Evolutionary conservation across 1,140 invertebrate genomes (phyloP), one percentile per base, ranked within the genome.

Genomic region (Mizuhopecten yessoensis): DNA sequence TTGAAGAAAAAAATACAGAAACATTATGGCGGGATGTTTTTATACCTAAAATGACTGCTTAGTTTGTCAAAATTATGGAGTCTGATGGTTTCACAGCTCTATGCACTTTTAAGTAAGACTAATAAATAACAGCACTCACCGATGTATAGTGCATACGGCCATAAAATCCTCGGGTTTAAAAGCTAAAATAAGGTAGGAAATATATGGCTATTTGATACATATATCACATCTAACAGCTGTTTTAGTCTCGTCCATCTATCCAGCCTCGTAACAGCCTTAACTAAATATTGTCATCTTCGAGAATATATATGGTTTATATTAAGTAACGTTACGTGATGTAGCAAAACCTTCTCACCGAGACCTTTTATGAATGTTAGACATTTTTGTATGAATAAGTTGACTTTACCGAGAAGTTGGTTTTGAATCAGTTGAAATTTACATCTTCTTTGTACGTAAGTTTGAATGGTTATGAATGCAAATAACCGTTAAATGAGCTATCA

Each of bases 151-250:
- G 23, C 57, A 75, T 9, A 75, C 57, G 23, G 57, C n/a, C 57
- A 75, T 75, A 75, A 75, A 75, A n/a, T 75, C 57, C n/a, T 75
- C 9, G n/a, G 57, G n/a, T 75, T 75, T 75, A 75, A 75, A 75
- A 75, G 57, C 57, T 75, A 75, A 75, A 75, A 75, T 75, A 75
- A 23, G 5, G 17, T n/a, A 29, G 57, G 23, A 75, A 13, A 75
- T 75, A 75, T 75, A 29, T 75, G 57, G 57, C 57, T 17, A 29
- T 75, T 75, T 75, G 1, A 29, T 29, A 75, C 57, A 75, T 75
- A 75, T 17, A 75, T 75, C 57, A 75, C 29, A 29, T n/a, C 11
- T 75, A 29, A 75, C 2, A 5, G 5, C 57, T n/a, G n/a, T 75
- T 75, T 75, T 29, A 75, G 57, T 29, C 57, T 75, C n/a, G 57